Conservation (phyloP, 2,888 invertebrate genomes). For the Dicyrtoma fusca region DNA sequence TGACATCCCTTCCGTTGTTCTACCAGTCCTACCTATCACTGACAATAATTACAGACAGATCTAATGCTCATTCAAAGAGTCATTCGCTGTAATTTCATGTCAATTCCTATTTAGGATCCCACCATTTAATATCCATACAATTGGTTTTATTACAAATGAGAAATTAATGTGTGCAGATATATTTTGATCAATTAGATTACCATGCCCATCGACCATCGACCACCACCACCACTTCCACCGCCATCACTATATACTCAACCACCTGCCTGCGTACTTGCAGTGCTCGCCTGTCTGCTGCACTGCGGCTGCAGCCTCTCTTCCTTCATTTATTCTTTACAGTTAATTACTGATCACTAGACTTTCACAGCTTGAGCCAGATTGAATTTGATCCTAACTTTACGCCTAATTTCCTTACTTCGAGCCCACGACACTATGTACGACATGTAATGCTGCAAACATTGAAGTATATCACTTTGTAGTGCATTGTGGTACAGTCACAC, state of each 20-base stretch:
- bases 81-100: no score
- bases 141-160: conserved; percentile 26
- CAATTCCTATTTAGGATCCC: conserved; percentile 12
- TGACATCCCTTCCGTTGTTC: no score
- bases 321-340: conserved; percentile 23
- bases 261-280: no score
- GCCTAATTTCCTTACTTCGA: background rate
- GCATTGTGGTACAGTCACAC: no score
- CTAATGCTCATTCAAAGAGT: no score
- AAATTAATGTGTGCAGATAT: conserved; percentile 8
- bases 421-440: no score
- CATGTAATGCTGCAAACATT: no score
- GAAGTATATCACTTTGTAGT: no score
- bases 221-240: no score
- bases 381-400: background rate
- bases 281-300: background rate
- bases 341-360: conserved; percentile 19
- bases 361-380: conserved; percentile 16
- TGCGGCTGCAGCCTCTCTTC: background rate
- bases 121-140: conserved; percentile 4
- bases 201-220: background rate
- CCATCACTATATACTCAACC: no score
- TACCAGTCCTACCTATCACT: no score
- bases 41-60: no score
- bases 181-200: conserved; percentile 15